Percentiles rank a stretch among this genome's conserved stretches.
Conservation (phyloP, 2,888 invertebrate species). For the Alviniconcha strummeri region DNA sequence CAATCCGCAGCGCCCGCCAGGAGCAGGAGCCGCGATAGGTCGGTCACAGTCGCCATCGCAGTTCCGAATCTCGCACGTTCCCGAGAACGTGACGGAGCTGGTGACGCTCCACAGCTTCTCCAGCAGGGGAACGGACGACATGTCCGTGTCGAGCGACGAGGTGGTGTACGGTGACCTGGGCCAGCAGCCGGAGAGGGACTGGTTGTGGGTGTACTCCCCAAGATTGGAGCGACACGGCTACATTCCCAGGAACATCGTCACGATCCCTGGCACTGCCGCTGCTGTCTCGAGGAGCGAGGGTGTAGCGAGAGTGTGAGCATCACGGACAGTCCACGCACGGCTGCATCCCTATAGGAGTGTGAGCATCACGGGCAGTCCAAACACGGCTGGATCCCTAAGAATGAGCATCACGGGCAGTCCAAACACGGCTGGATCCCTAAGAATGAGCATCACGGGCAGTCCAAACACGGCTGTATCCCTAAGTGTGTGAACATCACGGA, state of each 20-base stretch:
- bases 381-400: too few species aligned
- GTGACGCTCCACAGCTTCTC: conserved; percentile 97
- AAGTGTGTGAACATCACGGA: too few species aligned
- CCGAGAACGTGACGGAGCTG: conserved; percentile 46
- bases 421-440: too few species aligned
- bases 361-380: too few species aligned
- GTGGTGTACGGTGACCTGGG: conserved; percentile 96
- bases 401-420: too few species aligned
- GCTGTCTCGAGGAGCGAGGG: neutral
- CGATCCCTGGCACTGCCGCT: neutral
- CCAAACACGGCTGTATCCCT: too few species aligned
- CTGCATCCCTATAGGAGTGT: too few species aligned
- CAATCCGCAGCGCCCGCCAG: neutral
- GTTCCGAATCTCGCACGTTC: neutral
- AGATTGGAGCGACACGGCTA: conserved; percentile 94
- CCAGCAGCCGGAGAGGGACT: conserved; percentile 82
- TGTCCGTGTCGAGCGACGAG: conserved; percentile 92
- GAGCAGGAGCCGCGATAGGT: neutral
- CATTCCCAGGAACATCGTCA: conserved; percentile 79
- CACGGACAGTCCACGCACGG: too few species aligned
- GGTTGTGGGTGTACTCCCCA: conserved; percentile 90
- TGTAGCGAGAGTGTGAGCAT: conserved; percentile 9
- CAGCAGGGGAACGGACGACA: conserved; percentile 94
- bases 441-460: too few species aligned
- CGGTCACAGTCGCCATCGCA: neutral